phyloP scores from a whole-genome alignment of 2,888 invertebrate species.

The Scaeva pyrastri region DNA sequence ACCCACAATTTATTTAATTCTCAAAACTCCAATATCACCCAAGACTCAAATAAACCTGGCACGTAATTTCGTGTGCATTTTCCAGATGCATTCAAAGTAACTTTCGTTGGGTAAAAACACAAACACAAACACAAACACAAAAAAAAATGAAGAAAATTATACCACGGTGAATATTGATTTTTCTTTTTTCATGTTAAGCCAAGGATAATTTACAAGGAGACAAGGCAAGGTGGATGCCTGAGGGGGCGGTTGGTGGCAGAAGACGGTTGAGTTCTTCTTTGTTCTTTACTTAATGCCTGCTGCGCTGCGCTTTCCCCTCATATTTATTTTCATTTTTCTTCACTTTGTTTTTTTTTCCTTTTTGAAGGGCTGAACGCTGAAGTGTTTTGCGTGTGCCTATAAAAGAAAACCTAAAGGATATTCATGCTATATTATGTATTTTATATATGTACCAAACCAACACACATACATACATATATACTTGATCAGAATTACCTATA shows the following conservation, averaged over 20 bases:
- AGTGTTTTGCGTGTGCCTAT: slow-evolving; percentile 48
- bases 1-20: background rate
- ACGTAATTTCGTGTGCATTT: slow-evolving; percentile 62
- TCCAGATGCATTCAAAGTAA: slow-evolving; percentile 61
- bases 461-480: background rate
- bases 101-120: slow-evolving; percentile 4
- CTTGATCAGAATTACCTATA: slow-evolving; percentile 6
- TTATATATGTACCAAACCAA: background rate
- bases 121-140: background rate
- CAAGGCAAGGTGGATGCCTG: too few relatives aligned
- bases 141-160: background rate
- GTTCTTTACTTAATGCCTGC: slow-evolving; percentile 5
- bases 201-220: slow-evolving; percentile 48
- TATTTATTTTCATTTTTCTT: background rate
- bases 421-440: slow-evolving; percentile 12
- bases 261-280: slow-evolving; percentile 10
- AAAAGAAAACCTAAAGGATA: slow-evolving; percentile 14
- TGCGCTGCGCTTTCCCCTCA: slow-evolving; percentile 21
- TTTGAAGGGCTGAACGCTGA: slow-evolving; percentile 43
- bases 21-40: slow-evolving; percentile 37
- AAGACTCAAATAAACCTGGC: slow-evolving; percentile 49
- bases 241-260: too few relatives aligned
- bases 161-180: slow-evolving; percentile 66
- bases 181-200: slow-evolving; percentile 54
- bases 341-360: background rate